These are phyloP conservation scores for Pygmarrhopalites habei DNA, from an alignment of 1,140 invertebrate genomes.

Conservation along the genomic window DNA sequence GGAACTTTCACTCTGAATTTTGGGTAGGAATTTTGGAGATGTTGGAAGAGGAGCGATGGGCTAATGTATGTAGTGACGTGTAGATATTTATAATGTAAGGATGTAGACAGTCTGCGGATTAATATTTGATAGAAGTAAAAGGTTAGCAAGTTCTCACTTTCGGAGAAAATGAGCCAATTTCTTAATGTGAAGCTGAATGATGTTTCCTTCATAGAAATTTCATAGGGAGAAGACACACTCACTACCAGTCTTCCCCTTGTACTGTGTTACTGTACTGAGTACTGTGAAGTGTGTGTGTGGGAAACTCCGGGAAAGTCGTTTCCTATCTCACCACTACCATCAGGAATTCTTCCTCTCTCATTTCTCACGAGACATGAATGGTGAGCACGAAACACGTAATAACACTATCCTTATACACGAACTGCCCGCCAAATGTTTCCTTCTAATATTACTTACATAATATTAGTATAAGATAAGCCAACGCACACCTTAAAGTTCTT, in stretches of 20 bases:
- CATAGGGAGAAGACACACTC: conserved; percentile 14
- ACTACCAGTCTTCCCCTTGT: not conserved
- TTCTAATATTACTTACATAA: not conserved
- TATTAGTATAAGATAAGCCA: too few species aligned
- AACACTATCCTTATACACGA: not conserved
- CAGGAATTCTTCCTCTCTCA: conserved; percentile 1
- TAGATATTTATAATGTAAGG: conserved; percentile 10
- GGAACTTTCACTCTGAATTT: too few species aligned
- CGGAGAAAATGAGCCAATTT: conserved; percentile 36
- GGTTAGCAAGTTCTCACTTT: conserved; percentile 40
- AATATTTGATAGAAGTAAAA: conserved; percentile 39
- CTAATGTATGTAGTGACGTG: conserved; percentile 6
- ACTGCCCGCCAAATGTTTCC: not conserved
- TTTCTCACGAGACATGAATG: not conserved
- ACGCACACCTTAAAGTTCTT: too few species aligned
- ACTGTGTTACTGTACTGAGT: not conserved
- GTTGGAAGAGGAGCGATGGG: too few species aligned
- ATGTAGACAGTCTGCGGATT: conserved; percentile 20
- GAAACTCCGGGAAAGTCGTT: not conserved
- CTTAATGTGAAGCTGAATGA: conserved; percentile 38
- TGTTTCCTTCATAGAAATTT: conserved; percentile 34
- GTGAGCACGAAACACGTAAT: conserved; percentile 11
- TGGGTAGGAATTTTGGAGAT: too few species aligned
- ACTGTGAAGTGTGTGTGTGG: not conserved
- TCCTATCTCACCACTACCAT: conserved; percentile 13